Percentiles rank a stretch among this genome's conserved stretches.
phyloP scores from a whole-genome alignment of 2,113 vertebrate genomes.

The Podarcis cretensis region DNA sequence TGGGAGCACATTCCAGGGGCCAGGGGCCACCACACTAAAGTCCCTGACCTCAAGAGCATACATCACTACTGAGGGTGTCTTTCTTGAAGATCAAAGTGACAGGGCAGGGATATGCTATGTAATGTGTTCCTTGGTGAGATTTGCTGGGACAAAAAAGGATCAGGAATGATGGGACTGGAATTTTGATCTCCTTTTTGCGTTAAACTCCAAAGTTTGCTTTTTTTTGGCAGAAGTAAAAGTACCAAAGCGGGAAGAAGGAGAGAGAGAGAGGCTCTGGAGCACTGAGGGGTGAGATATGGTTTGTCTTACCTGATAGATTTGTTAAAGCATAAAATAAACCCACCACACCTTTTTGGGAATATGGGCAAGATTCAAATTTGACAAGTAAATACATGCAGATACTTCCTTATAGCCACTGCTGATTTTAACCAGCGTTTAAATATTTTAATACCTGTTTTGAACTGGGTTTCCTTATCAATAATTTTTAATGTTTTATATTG shows the following conservation, averaged over 20 bases:
- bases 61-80: too few relatives aligned
- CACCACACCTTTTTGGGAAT: background rate
- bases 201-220: background rate
- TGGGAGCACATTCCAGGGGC: too few relatives aligned
- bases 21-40: background rate
- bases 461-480: too few relatives aligned
- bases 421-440: too few relatives aligned
- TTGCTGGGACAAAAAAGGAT: background rate
- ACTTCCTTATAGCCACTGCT: background rate
- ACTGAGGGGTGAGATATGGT: too few relatives aligned
- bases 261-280: background rate
- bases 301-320: background rate
- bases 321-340: background rate
- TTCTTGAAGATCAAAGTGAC: too few relatives aligned
- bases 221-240: background rate
- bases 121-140: background rate
- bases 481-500: too few relatives aligned
- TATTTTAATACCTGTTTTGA: too few relatives aligned
- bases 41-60: too few relatives aligned
- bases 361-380: background rate
- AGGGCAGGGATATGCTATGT: too few relatives aligned
- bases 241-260: background rate
- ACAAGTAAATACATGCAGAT: background rate
- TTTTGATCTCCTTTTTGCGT: background rate
- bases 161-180: background rate